These are phyloP conservation scores for Lithophane leautieri DNA, from an alignment of 2,888 invertebrate species.

Conservation along the genomic window DNA sequence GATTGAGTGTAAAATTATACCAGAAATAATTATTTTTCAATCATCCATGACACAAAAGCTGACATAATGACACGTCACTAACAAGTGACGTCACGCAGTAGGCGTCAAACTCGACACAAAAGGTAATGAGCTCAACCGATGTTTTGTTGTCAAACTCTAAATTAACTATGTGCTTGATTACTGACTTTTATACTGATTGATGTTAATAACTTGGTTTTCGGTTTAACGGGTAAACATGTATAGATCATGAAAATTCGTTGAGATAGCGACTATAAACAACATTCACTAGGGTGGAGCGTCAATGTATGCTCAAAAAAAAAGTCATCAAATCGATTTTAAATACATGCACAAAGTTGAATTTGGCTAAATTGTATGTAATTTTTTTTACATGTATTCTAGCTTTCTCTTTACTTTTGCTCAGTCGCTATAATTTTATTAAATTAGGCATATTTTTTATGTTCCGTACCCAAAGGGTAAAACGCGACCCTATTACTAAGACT, in stretches of 20 bases:
- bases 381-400: too few species aligned
- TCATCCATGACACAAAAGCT: slow-evolving; percentile 18
- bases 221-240: neutral
- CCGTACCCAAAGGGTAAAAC: too few species aligned
- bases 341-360: too few species aligned
- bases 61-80: slow-evolving; percentile 50
- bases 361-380: too few species aligned
- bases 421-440: too few species aligned
- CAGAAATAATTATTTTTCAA: slow-evolving; percentile 10
- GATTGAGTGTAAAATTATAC: neutral
- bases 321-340: too few species aligned
- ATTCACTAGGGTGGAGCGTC: too few species aligned
- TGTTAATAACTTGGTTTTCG: slow-evolving; percentile 26
- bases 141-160: slow-evolving; percentile 52
- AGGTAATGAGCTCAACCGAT: slow-evolving; percentile 58
- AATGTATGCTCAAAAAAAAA: too few species aligned
- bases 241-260: neutral
- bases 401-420: too few species aligned
- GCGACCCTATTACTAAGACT: too few species aligned
- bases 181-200: slow-evolving; percentile 41
- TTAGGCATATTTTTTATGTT: too few species aligned
- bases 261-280: neutral
- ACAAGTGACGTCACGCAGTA: slow-evolving; percentile 50
- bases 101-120: slow-evolving; percentile 48
- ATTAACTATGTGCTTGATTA: slow-evolving; percentile 62